phyloP scores from a whole-genome alignment of 1,140 invertebrate genomes.

The Drosophila insularis region DNA sequence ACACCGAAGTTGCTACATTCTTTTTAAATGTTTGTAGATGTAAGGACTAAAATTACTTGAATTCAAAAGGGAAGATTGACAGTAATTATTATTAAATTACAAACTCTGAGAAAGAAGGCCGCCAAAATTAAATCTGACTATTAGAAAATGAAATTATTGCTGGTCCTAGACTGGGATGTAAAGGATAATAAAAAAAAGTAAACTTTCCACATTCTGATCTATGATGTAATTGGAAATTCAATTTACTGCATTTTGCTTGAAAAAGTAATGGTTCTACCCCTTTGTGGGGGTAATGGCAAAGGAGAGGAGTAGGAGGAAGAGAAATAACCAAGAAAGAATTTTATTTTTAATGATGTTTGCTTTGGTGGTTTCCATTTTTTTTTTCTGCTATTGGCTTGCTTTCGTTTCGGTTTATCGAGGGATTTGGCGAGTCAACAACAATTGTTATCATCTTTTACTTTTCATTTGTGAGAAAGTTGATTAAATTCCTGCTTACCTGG shows the following conservation, averaged over 20 bases:
- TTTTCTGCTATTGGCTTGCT: background rate
- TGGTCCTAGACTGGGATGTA: no score
- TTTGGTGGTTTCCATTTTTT: background rate
- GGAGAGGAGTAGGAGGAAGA: background rate
- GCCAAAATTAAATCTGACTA: no score
- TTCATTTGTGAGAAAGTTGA: background rate
- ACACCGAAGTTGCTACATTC: background rate
- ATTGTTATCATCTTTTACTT: conserved; percentile 11
- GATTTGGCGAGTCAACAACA: conserved; percentile 7
- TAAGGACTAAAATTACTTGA: no score
- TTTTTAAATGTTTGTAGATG: background rate
- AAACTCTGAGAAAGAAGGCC: no score
- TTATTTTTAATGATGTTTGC: conserved; percentile 10
- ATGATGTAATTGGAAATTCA: no score
- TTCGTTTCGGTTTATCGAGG: background rate
- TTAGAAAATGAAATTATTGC: no score
- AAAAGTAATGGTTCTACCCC: background rate
- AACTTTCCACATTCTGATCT: no score
- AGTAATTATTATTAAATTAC: no score
- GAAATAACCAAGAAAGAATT: background rate
- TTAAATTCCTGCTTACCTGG: conserved; percentile 11
- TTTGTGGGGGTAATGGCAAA: background rate
- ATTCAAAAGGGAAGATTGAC: no score
- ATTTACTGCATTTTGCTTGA: no score
- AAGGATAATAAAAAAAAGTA: no score